Conservation (phyloP, 2,113 vertebrate species). For the Cichladusa arquata region DNA sequence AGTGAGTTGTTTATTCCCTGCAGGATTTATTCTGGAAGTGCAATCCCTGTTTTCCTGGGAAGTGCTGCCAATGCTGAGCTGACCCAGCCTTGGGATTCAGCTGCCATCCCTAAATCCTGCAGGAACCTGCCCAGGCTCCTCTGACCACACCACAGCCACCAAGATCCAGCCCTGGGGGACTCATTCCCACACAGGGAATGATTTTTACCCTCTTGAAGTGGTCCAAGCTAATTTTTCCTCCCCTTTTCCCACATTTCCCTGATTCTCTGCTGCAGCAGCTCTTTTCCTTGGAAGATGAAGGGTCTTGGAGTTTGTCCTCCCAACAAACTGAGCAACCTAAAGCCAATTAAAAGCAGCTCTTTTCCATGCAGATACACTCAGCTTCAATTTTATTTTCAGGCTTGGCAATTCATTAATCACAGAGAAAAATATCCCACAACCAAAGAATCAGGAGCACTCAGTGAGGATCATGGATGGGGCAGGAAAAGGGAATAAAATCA, state of each 20-base stretch:
- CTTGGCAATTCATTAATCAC: slow-evolving; percentile 21
- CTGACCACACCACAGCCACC: not conserved
- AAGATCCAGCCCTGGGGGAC: not conserved
- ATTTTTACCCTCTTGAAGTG: not conserved
- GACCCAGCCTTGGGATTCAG: too few relatives aligned
- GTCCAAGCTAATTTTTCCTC: not conserved
- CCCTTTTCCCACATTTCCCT: not conserved
- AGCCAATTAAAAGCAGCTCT: not conserved
- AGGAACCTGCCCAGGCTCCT: not conserved
- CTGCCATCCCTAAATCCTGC: not conserved
- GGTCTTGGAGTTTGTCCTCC: not conserved
- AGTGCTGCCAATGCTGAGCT: accelerated
- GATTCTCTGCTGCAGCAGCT: not conserved
- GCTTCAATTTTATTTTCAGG: not conserved
- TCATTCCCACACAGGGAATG: not conserved
- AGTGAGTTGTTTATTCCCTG: not conserved
- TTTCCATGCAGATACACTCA: not conserved
- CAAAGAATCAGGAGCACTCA: not conserved
- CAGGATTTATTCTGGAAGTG: not conserved
- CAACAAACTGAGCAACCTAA: not conserved
- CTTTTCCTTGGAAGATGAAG: not conserved
- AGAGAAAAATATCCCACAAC: not conserved
- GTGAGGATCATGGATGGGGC: not conserved
- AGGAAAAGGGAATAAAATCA: not conserved
- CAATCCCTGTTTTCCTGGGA: not conserved